These are phyloP conservation scores for Bilobella aurantiaca DNA, from an alignment of 1,140 invertebrate species.

Conservation along the genomic window DNA sequence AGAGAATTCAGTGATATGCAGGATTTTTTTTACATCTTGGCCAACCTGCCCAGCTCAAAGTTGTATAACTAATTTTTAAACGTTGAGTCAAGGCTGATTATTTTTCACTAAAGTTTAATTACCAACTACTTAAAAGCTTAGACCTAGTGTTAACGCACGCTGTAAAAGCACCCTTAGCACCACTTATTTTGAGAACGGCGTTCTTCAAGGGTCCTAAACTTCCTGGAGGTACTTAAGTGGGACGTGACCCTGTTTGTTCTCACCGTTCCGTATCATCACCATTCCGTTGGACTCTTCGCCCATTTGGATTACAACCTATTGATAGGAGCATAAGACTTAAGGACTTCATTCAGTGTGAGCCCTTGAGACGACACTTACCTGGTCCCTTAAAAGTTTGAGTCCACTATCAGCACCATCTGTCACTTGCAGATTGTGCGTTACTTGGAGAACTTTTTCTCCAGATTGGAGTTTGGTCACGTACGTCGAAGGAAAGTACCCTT, in stretches of 20 bases:
- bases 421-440: slow-evolving; percentile 57
- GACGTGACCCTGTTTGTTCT: slow-evolving; percentile 61
- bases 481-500: slow-evolving; percentile 89
- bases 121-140: too few species aligned
- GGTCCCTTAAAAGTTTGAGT: slow-evolving; percentile 55
- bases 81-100: too few species aligned
- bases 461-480: slow-evolving; percentile 82
- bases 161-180: not conserved
- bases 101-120: too few species aligned
- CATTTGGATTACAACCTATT: slow-evolving; percentile 55
- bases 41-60: too few species aligned
- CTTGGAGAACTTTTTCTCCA: slow-evolving; percentile 79
- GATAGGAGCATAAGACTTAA: slow-evolving; percentile 6
- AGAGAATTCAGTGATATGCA: too few species aligned
- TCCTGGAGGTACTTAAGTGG: slow-evolving; percentile 46
- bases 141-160: too few species aligned
- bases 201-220: slow-evolving; percentile 34
- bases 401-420: slow-evolving; percentile 49
- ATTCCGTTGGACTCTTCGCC: slow-evolving; percentile 84
- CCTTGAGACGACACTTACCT: too few species aligned
- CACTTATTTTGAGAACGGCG: not conserved
- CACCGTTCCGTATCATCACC: slow-evolving; percentile 79
- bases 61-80: too few species aligned
- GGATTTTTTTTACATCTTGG: too few species aligned
- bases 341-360: too few species aligned